phyloP scores from a whole-genome alignment of 2,797 vertebrate genomes.

The Pseudomugil tenellus region DNA sequence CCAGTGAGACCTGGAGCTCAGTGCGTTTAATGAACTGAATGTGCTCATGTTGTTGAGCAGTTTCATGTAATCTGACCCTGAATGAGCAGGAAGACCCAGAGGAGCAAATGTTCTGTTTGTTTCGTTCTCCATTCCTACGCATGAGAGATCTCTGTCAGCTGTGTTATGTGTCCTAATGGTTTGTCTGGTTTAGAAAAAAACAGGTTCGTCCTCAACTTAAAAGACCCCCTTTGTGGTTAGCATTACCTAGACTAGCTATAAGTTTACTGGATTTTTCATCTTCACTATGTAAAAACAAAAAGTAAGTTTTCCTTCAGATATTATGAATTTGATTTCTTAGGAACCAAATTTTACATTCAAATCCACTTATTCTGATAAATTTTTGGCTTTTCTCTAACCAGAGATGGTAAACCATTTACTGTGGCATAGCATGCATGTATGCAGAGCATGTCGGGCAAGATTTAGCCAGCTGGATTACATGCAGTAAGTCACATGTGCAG shows the following conservation, averaged over 20 bases:
- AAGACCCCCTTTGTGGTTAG: not conserved
- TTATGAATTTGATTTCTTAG: not conserved
- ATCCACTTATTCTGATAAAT: not conserved
- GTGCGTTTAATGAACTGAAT: constrained; percentile 54
- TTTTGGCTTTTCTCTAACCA: not conserved
- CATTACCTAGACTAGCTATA: too few relatives aligned
- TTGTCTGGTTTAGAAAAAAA: constrained; percentile 31
- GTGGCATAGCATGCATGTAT: not conserved
- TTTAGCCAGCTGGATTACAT: constrained; percentile 39
- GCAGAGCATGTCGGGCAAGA: constrained; percentile 7
- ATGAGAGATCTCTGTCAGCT: constrained; percentile 74
- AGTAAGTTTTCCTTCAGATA: too few relatives aligned
- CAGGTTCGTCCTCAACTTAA: constrained; percentile 45
- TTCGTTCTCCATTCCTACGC: constrained; percentile 57
- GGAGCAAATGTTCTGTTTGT: constrained; percentile 48
- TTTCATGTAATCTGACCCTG: constrained; percentile 60
- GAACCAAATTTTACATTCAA: not conserved
- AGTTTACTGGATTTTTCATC: too few relatives aligned
- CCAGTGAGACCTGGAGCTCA: constrained; percentile 28
- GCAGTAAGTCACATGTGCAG: constrained; percentile 16
- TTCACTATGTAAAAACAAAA: too few relatives aligned
- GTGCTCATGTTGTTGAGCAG: constrained; percentile 50
- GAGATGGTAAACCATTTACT: constrained; percentile 21
- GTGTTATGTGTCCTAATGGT: constrained; percentile 49
- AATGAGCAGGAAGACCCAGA: constrained; percentile 60